These are phyloP conservation scores for Acanthaster planci DNA, from an alignment of 35 echinoderm and acorn worm genomes.

Conservation along the genomic window DNA sequence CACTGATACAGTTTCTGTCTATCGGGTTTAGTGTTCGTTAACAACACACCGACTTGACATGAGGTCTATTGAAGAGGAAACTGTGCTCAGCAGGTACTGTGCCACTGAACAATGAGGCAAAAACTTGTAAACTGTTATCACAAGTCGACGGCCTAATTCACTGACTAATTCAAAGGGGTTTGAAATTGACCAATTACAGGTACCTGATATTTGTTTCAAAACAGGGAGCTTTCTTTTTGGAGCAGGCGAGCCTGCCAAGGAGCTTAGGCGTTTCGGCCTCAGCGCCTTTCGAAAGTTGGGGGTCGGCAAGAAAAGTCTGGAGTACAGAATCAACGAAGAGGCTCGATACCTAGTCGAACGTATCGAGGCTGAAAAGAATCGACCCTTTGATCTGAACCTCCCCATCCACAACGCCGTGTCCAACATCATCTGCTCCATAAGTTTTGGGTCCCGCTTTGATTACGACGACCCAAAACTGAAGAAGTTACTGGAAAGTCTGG, in stretches of 20 bases:
- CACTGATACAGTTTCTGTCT: too few species aligned
- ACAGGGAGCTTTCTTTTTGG: too few species aligned
- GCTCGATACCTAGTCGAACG: slow-evolving; percentile 20
- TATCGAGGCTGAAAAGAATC: neutral
- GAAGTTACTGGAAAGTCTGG: neutral
- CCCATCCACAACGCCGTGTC: slow-evolving; percentile 43
- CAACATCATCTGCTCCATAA: slow-evolving; percentile 71
- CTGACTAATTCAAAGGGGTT: too few species aligned
- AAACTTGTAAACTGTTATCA: too few species aligned
- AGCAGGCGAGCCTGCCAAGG: slow-evolving; percentile 31
- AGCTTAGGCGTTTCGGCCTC: slow-evolving; percentile 52
- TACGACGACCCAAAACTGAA: slow-evolving; percentile 51
- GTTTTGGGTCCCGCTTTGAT: slow-evolving; percentile 66
- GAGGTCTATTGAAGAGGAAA: too few species aligned
- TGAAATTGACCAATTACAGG: too few species aligned
- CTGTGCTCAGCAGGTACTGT: too few species aligned
- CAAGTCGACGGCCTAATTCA: too few species aligned
- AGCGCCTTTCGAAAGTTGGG: slow-evolving; percentile 59
- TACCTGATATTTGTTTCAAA: too few species aligned
- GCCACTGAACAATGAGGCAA: too few species aligned
- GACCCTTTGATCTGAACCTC: slow-evolving; percentile 28
- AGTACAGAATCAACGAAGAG: slow-evolving; percentile 69
- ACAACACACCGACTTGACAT: too few species aligned
- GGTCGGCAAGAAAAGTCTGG: slow-evolving; percentile 71
- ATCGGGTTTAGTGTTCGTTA: too few species aligned